Evolutionary conservation across 2,113 vertebrate genomes (phyloP).

Genomic region (Macrotis lagotis): DNA sequence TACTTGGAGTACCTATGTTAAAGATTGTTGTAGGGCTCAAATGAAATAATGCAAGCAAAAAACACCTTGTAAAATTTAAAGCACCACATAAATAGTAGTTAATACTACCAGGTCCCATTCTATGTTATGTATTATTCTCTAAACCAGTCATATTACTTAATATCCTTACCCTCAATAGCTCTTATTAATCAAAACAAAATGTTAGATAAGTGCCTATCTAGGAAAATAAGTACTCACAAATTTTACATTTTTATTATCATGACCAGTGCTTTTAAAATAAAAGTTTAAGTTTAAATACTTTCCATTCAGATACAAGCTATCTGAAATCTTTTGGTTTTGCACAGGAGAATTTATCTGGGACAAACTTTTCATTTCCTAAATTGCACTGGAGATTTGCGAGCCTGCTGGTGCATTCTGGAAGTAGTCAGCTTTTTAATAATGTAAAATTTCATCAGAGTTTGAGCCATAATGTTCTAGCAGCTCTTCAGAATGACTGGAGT

Average conservation of each 20-base stretch:
- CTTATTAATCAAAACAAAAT: neutral
- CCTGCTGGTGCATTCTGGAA: neutral
- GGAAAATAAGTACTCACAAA: neutral
- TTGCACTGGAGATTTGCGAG: neutral
- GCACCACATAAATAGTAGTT: neutral
- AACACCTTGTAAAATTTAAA: neutral
- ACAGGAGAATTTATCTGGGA: neutral
- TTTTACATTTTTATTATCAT: neutral
- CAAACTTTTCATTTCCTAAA: slow-evolving; percentile 34
- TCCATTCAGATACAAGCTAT: neutral
- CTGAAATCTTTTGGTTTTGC: neutral
- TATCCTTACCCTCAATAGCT: neutral
- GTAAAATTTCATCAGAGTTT: slow-evolving; percentile 50
- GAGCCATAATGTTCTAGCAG: slow-evolving; percentile 63
- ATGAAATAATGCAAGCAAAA: neutral
- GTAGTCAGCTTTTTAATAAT: slow-evolving; percentile 36
- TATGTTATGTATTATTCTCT: neutral
- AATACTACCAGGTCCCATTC: neutral
- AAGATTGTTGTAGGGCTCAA: neutral
- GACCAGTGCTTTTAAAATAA: neutral
- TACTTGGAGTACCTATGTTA: neutral
- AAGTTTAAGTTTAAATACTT: neutral
- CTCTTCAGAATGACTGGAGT: slow-evolving; percentile 74
- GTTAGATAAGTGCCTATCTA: neutral
- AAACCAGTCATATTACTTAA: neutral